Evolutionary conservation across 2,113 vertebrate species (phyloP), one percentile per base, ranked within the genome.

Genomic region (Grammomys dolichurus): DNA sequence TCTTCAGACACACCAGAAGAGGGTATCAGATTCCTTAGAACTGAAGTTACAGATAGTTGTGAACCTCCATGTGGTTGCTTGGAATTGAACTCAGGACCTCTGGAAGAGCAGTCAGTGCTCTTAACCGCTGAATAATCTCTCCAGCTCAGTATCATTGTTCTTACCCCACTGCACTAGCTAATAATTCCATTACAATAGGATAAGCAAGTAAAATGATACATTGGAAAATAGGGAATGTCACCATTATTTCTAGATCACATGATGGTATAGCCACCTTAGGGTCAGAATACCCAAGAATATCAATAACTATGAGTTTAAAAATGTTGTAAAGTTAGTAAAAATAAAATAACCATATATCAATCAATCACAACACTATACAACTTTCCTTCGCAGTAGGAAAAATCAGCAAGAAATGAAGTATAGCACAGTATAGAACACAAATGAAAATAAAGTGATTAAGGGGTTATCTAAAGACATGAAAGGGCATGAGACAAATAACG

Each of bases 371-470:
- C 31, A 87, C 28, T 12, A 48, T 2, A 54, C 10, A 85, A 63
- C 14, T 46, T 94, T 58, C 78, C 48, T 84, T 80, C 40, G 76
- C 9, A 82, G 2, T n/a, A 81, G 48, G 73, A 51, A 56, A 85
- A 65, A 65, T 85, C 40, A 69, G 14, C 65, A 78, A 81, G 48
- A 94, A 81, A 75, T 75, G 70, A 92, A 92, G 65, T 65, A 46
- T 19, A 46, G 33, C 26, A 46, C 3, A 20, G 82, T 12, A 65
- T 2, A 65, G 40, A 65, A 11, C 16, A 46, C 26, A 65, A 60
- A 28, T 84, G 80, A 17, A 84, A 84, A 82, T 26, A 82, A 81
- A 81, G 33, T 56, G 51, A 81, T 40, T 43, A 82, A 60, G 22
- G 48, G 8, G n/a, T 28, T 84, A 43, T 40, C n/a, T 6, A 84